Percentiles rank a stretch among this genome's conserved stretches.
Conservation (phyloP, 2,888 invertebrate genomes). For the Fragum sueziense region DNA sequence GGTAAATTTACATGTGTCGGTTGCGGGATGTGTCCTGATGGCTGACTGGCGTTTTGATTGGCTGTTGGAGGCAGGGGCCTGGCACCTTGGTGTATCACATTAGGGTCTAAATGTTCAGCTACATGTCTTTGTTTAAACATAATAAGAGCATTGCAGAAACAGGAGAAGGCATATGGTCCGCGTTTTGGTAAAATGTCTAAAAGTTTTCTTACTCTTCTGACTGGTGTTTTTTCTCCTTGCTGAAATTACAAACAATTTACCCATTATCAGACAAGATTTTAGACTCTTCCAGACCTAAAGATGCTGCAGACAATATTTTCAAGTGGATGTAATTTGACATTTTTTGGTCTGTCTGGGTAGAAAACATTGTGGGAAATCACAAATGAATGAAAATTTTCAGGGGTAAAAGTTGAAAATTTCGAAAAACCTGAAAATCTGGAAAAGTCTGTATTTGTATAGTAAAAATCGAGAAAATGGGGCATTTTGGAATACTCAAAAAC, state of each 20-base stretch:
- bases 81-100: neutral
- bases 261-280: neutral
- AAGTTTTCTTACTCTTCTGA: constrained; percentile 18
- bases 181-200: constrained; percentile 49
- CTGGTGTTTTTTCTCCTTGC: constrained; percentile 32
- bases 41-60: neutral
- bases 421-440: no score
- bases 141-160: constrained; percentile 29
- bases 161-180: constrained; percentile 41
- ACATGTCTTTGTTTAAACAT: constrained; percentile 30
- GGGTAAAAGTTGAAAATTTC: no score
- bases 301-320: no score
- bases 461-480: no score
- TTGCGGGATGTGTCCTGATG: neutral
- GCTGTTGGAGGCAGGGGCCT: constrained; percentile 15
- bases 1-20: neutral
- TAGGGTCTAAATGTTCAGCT: constrained; percentile 34
- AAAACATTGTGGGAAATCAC: neutral
- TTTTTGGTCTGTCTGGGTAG: neutral
- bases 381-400: no score
- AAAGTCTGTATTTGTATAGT: no score
- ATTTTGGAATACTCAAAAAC: no score
- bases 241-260: neutral
- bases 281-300: no score
- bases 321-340: no score